Percentiles rank a stretch among this genome's conserved stretches.
Conservation (phyloP, 2,888 invertebrate genomes). For the Oscheius sp. region DNA sequence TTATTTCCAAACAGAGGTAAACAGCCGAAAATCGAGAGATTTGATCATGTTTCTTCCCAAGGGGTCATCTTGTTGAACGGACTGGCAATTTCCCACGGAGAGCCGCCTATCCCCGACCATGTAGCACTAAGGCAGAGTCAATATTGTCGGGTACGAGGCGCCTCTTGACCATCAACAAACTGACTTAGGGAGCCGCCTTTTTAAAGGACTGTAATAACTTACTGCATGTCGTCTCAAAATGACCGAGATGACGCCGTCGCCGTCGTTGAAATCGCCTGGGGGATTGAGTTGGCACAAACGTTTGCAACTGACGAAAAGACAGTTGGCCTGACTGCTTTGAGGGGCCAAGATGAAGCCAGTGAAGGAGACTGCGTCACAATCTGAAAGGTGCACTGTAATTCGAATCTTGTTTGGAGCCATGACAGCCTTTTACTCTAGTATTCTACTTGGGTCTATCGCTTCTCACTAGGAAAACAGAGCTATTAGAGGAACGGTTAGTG, state of each 20-base stretch:
- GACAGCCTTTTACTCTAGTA: too few species aligned
- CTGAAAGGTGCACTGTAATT: conserved; percentile 40
- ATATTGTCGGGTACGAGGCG: conserved; percentile 19
- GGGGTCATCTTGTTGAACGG: neutral
- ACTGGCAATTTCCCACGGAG: conserved; percentile 9
- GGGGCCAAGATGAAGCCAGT: conserved; percentile 48
- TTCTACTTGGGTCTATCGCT: neutral
- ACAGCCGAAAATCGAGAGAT: neutral
- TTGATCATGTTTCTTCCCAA: neutral
- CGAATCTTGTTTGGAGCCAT: too few species aligned
- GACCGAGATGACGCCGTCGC: conserved; percentile 53
- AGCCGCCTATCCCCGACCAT: neutral
- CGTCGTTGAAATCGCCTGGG: conserved; percentile 39
- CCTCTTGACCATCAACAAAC: conserved; percentile 4
- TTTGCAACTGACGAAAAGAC: conserved; percentile 55
- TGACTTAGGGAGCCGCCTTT: neutral
- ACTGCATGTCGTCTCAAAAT: conserved; percentile 39
- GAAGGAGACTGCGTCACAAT: conserved; percentile 59
- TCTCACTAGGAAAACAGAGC: neutral
- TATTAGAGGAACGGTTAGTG: neutral
- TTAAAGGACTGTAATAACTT: neutral
- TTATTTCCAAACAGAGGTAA: neutral
- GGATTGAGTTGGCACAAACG: conserved; percentile 47
- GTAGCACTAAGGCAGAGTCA: conserved; percentile 10
- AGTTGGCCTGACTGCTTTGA: conserved; percentile 50